Percentiles rank a stretch among this genome's conserved stretches.
These are phyloP conservation scores for Loripinus fragilis DNA, from an alignment of 2,888 invertebrate species.

Conservation along the genomic window DNA sequence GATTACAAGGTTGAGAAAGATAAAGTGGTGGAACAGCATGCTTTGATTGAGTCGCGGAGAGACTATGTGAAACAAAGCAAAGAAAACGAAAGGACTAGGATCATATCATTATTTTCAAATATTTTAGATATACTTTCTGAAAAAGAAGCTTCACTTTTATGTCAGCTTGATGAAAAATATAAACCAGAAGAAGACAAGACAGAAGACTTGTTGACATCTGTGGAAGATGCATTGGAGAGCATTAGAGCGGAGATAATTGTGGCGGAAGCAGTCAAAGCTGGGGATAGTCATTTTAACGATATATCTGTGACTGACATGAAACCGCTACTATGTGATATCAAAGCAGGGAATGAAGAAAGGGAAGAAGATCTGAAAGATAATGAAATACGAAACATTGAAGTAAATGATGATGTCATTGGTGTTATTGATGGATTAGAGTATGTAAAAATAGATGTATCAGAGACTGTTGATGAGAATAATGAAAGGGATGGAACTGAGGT, in stretches of 20 bases:
- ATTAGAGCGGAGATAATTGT: background rate
- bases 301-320: slow-evolving; percentile 22
- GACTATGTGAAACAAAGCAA: background rate
- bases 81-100: slow-evolving; percentile 7
- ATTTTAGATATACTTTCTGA: slow-evolving; percentile 4
- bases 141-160: slow-evolving; percentile 1
- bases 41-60: background rate
- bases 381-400: slow-evolving; percentile 30
- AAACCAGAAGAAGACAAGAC: background rate
- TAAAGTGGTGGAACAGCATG: slow-evolving; percentile 1
- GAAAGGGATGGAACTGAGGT: background rate
- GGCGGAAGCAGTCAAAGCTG: background rate
- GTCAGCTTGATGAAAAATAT: background rate
- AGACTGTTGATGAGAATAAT: background rate
- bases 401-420: slow-evolving; percentile 36
- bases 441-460: slow-evolving; percentile 29
- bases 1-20: background rate
- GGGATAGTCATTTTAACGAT: slow-evolving; percentile 16
- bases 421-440: slow-evolving; percentile 34
- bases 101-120: background rate
- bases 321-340: slow-evolving; percentile 14
- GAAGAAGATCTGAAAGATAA: slow-evolving; percentile 17
- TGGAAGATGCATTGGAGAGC: background rate
- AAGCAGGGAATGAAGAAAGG: slow-evolving; percentile 24
- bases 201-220: slow-evolving; percentile 1